A percentile compares a stretch with the other conserved stretches of the same genome.
Evolutionary conservation across 92 coral and sea anemone species (phyloP).

Genomic region (Porites cylindrica): DNA sequence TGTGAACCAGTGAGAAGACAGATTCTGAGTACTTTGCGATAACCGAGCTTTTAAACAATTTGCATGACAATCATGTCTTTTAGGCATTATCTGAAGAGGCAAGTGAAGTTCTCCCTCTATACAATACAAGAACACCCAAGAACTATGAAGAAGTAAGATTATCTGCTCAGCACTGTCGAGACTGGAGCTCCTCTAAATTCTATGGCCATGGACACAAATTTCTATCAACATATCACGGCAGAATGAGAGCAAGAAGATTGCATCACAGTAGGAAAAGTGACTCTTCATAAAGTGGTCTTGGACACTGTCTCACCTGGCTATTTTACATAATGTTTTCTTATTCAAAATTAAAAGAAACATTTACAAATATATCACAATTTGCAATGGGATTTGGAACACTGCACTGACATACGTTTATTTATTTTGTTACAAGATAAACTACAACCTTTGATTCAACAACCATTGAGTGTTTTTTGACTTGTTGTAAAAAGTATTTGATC

Average conservation of each 20-base stretch:
- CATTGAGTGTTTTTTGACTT: no score
- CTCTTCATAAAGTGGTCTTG: background rate
- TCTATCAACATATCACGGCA: conserved; percentile 66
- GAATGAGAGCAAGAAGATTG: conserved; percentile 37
- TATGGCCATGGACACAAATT: conserved; percentile 81
- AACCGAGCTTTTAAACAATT: background rate
- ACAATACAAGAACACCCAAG: conserved; percentile 93
- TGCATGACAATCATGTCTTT: background rate
- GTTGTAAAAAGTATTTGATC: no score
- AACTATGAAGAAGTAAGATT: conserved; percentile 93
- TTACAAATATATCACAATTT: background rate
- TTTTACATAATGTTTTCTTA: background rate
- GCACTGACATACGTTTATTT: background rate
- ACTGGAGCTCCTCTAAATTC: conserved; percentile 96
- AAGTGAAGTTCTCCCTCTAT: conserved; percentile 91
- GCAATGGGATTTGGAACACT: background rate
- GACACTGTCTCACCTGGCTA: background rate
- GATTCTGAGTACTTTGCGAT: no score
- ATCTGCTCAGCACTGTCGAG: conserved; percentile 85
- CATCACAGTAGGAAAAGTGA: conserved; percentile 10
- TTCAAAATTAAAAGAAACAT: no score
- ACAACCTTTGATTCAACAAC: no score
- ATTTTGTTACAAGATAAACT: no score
- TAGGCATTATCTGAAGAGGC: conserved; percentile 95
- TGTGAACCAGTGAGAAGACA: no score